Base-by-base conservation (phyloP, 2,797 vertebrate genomes). In the Ceryle rudis region DNA sequence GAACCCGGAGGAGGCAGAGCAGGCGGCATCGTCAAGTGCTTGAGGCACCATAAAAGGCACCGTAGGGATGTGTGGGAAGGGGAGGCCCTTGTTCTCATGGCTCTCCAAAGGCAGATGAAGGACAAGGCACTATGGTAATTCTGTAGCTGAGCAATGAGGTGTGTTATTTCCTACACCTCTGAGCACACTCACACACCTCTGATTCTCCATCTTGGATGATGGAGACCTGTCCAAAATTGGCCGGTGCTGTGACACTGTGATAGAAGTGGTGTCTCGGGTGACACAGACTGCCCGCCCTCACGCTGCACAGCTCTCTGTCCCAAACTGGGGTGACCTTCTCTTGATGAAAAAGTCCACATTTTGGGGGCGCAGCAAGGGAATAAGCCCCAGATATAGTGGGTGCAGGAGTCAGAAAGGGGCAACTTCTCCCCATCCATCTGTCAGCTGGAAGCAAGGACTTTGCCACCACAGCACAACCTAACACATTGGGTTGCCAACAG, bases 191-290 rank as follows among this genome's bases (percentile, higher is more conserved):
- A 10, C 14, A 12, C 16, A 5, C 14, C 3, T 29, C 67, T 33
- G 28, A 9, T 22, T 44, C 42, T 73, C 74, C 66, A n/a, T 11
- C 58, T 60, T 31, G 44, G 26, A 2, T 22, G 65, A 23, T 4
- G 33, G 35, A 28, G 16, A 86, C 14, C 28, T 28, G 10, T 5
- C 62, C 49, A 12, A 8, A 25, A 4, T 1, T 2, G 1, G 13
- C 21, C 31, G 23, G 6, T 0, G 0, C 19, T 55, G 31, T 33
- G 55, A 21, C 55, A 33, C 46, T 22, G 25, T 0, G 2, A 1
- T 29, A 52, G 46, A 64, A 66, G 11, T 6, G 29, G 19, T 18
- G 11, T 22, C 72, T 47, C 44, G 19, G 39, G 19, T 83, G 23
- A 35, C 29, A 4, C n/a, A 64, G 62, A 11, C 41, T 51, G 41